Base-by-base conservation (phyloP, 2,888 invertebrate species). In the Drosophila multiciliata region DNA sequence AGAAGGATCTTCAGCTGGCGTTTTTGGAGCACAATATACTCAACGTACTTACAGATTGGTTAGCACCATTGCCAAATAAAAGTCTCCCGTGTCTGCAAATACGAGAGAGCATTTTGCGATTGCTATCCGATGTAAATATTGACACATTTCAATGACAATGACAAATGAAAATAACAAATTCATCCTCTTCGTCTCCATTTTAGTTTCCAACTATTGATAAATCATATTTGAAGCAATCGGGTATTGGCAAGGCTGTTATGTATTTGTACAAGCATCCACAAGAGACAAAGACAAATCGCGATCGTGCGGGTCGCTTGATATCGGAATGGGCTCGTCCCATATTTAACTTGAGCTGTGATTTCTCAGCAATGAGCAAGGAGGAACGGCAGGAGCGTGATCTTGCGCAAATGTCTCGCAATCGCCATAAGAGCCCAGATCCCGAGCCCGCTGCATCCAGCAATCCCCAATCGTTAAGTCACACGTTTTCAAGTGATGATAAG, bases 211-310 rank as follows among this genome's bases (percentile, higher is more conserved):
- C 95, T 33, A 96, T 98, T 68, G 98, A 98, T 92, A 97, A 98
- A 92, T 95, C 96, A 49, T 96, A 97, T 67, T 94, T 99, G 82
- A 99, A 99, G 93, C 97, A 98, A 92, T 98, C 99, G 9, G 99
- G 99, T 33, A 98, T 99, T 82, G 99, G 99, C 65, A 99, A 99
- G 94, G 99, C 99, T 49, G 98, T 99, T 1, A 99, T 99, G 99
- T 99, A 99, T 94, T 94, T 99, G 60, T 99, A 98, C 94, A 99
- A 99, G 93, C 99, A 99, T 93, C 99, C 99, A 0, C 97, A 97
- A 93, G 99, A 99, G 94, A 97, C 97, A 0, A 98, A 98, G 93
- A 95, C 95, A 68, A 99, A 99, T 93, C 96, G 97, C 91, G 97
- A 97, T 91, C 95, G 96, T 62, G 98, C 99, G 72, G 98, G 98